phyloP scores from a whole-genome alignment of 2,888 invertebrate species.

The Trissolcus japonicus region DNA sequence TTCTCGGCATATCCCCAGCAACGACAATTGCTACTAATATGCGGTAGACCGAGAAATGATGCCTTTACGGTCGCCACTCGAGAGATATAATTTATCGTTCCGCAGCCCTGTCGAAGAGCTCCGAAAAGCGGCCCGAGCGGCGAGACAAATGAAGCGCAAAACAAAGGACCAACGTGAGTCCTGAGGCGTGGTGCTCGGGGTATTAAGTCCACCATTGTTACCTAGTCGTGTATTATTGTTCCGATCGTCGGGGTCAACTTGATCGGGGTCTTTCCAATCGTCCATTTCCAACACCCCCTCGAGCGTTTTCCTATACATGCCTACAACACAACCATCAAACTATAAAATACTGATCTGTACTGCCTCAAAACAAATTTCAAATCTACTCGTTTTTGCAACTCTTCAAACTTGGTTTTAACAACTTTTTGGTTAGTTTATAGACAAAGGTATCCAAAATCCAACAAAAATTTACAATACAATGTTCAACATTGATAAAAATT shows the following conservation, averaged over 20 bases:
- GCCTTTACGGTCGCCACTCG: constrained; percentile 68
- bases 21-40: constrained; percentile 69
- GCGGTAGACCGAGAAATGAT: constrained; percentile 70
- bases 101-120: constrained; percentile 62
- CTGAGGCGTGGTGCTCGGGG: constrained; percentile 71
- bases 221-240: constrained; percentile 68
- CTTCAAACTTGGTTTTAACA: no score
- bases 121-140: constrained; percentile 51
- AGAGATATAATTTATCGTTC: constrained; percentile 72
- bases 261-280: constrained; percentile 74
- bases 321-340: no score
- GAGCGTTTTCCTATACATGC: constrained; percentile 10
- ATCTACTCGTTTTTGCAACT: no score
- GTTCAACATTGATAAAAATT: no score
- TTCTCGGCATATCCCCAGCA: constrained; percentile 31
- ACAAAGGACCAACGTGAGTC: constrained; percentile 68
- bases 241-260: constrained; percentile 69
- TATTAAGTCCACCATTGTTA: constrained; percentile 70
- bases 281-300: constrained; percentile 7
- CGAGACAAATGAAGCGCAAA: constrained; percentile 75
- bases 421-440: no score
- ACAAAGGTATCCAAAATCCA: no score
- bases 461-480: no score
- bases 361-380: no score
- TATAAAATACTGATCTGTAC: no score